Evolutionary conservation across 2,113 vertebrate genomes (phyloP), one percentile per base, ranked within the genome.

Genomic region (Mola mola): DNA sequence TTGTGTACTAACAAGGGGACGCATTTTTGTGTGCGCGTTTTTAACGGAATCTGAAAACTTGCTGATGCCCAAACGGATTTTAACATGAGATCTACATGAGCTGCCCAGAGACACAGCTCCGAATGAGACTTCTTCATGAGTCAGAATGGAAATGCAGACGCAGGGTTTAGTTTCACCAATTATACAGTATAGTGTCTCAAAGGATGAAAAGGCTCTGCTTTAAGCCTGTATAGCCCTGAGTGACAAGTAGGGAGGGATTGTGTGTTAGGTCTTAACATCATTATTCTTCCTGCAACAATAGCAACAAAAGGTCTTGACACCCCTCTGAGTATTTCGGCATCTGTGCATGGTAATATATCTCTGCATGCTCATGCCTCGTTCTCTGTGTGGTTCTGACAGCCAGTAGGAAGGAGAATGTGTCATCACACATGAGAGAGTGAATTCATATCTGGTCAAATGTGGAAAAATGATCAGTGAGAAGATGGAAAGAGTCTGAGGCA

Each of bases 231-330:
- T 76, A 52, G 73, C 78, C 61, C 33, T 67, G 68, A 79, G 68
- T 84, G 85, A 87, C 83, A 83, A 83, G 81, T 79, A 43, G 40
- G 66, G 44, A 73, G 43, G 84, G 82, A 84, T 88, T 81, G 78
- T 86, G 83, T 66, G 83, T 90, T 75, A 78, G 77, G 61, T 77
- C 59, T 83, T 75, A 80, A 83, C 65, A 76, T 87, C 70, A 86
- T 86, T 80, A 87, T 86, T 82, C 72, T 63, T 34, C 21, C 12
- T 48, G 37, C 60, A 51, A 88, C 83, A 86, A 86, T 78, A 34
- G 82, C 29, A 36, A 87, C 82, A 84, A 88, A 84, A 75, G 77
- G 66, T 86, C 83, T 63, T 46, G 70, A 75, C 69, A 61, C 70
- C 67, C 66, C 68, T 77, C 72, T 63, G 44, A 74, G 77, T 68